Percentiles rank a stretch among this genome's conserved stretches.
Conservation (phyloP, 2,797 vertebrate species). For the Falco columbarius region DNA sequence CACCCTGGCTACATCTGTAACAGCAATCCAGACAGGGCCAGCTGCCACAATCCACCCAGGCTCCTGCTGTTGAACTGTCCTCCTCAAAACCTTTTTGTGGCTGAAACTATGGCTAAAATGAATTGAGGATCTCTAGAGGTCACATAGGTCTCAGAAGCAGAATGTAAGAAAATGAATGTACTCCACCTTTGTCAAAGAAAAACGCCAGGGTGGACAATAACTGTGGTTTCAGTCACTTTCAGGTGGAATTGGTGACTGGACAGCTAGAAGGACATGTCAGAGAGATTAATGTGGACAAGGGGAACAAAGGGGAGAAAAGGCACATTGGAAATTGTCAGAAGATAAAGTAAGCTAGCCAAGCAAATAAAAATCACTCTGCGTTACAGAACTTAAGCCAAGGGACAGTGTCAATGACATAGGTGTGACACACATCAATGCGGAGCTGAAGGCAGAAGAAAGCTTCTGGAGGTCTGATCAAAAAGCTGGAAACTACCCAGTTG, state of each 20-base stretch:
- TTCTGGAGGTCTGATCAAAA: not conserved
- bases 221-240: not conserved
- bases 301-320: not conserved
- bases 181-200: not conserved
- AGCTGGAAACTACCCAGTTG: not conserved
- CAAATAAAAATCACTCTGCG: not conserved
- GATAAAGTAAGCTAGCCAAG: not conserved
- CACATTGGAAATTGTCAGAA: not conserved
- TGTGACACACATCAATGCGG: rapidly evolving
- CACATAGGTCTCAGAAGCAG: not conserved
- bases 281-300: not conserved
- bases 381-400: not conserved
- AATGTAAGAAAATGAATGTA: rapidly evolving
- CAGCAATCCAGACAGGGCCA: not conserved
- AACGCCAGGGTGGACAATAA: not conserved
- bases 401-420: not conserved
- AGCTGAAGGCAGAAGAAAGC: not conserved
- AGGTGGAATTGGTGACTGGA: not conserved
- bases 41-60: no score
- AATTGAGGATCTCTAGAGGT: not conserved
- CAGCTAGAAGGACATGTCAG: not conserved
- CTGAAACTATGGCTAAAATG: not conserved
- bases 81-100: not conserved
- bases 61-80: not conserved
- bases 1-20: not conserved